phyloP scores from a whole-genome alignment of 2,888 invertebrate species.

The Serrognathus titanus region DNA sequence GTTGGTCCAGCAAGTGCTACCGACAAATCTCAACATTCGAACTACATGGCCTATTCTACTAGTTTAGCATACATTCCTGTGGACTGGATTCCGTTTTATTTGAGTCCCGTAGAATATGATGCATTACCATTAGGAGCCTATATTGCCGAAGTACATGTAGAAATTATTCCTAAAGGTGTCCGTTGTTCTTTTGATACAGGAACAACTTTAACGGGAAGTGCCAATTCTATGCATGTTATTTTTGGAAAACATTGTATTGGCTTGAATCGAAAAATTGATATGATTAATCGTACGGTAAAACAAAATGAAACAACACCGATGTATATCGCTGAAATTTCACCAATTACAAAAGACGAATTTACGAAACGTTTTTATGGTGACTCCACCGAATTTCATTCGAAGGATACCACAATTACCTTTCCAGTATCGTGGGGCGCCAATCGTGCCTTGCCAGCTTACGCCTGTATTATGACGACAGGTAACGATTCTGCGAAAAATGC shows the following conservation, averaged over 20 bases:
- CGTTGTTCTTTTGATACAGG: background rate
- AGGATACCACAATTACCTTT: too few species aligned
- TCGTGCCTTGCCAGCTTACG: too few species aligned
- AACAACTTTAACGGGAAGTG: background rate
- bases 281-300: background rate
- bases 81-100: background rate
- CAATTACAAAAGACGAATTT: too few species aligned
- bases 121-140: background rate
- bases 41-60: background rate
- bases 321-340: too few species aligned
- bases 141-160: background rate
- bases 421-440: too few species aligned
- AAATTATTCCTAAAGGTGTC: background rate
- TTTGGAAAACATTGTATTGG: background rate
- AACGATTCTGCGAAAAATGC: too few species aligned
- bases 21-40: too few species aligned
- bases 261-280: background rate
- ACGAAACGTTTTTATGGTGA: too few species aligned
- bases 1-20: too few species aligned
- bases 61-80: background rate
- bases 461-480: too few species aligned
- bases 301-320: background rate
- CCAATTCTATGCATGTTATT: constrained; percentile 2
- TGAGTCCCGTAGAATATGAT: background rate
- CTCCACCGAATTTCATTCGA: too few species aligned